These are phyloP conservation scores for Polypedilum vanderplanki DNA, from an alignment of 1,140 invertebrate species.

Conservation along the genomic window DNA sequence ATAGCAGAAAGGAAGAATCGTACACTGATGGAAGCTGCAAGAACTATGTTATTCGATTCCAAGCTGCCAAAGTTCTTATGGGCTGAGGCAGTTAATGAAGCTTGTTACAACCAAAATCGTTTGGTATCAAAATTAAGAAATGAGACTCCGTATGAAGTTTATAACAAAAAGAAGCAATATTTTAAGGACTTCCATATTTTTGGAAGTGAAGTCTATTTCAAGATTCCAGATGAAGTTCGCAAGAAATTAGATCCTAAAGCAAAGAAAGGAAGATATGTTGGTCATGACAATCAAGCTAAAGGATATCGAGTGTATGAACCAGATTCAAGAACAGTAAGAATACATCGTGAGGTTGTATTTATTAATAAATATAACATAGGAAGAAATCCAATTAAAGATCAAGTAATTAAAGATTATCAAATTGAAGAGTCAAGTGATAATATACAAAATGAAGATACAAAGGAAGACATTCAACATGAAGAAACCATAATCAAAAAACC, in stretches of 20 bases:
- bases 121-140: neutral
- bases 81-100: conserved; percentile 45
- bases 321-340: conserved; percentile 33
- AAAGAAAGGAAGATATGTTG: neutral
- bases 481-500: neutral
- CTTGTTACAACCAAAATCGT: conserved; percentile 32
- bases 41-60: conserved; percentile 36
- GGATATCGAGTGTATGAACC: conserved; percentile 34
- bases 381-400: neutral
- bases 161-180: neutral
- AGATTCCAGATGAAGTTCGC: conserved; percentile 23
- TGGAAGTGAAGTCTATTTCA: conserved; percentile 31
- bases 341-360: conserved; percentile 37
- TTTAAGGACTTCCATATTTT: conserved; percentile 32
- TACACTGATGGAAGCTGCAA: conserved; percentile 37
- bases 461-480: neutral
- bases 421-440: neutral
- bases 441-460: neutral
- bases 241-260: conserved; percentile 30
- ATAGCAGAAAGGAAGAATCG: conserved; percentile 40
- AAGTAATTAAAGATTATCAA: neutral
- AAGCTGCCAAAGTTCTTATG: conserved; percentile 40
- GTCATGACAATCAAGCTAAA: conserved; percentile 1
- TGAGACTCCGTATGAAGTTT: neutral
- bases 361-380: conserved; percentile 30